Conservation (phyloP, 2,113 vertebrate species). For the Myotis davidii region DNA sequence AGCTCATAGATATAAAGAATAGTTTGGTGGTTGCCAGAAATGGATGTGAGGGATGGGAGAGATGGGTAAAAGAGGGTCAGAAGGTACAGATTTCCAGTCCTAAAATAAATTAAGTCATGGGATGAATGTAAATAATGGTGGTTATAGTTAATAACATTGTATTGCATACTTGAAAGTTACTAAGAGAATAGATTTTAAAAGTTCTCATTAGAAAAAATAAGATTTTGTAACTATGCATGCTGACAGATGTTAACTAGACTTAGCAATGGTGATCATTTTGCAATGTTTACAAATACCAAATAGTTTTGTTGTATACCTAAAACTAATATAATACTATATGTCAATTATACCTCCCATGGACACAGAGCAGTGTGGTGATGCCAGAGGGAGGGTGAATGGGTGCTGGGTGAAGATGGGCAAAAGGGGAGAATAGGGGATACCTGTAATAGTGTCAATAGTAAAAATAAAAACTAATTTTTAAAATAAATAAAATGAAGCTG, state of each 20-base stretch:
- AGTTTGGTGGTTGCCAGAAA: background rate
- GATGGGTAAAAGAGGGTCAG: background rate
- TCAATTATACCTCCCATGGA: background rate
- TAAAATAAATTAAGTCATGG: background rate
- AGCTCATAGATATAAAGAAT: background rate
- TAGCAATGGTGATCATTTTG: background rate
- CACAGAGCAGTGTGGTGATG: background rate
- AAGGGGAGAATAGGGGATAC: background rate
- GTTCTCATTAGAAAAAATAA: background rate
- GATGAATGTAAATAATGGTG: background rate
- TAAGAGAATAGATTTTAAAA: background rate
- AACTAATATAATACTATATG: background rate
- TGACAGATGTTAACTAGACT: background rate
- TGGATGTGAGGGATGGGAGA: background rate
- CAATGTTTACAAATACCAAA: background rate
- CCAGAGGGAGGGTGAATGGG: background rate
- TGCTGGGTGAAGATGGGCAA: background rate
- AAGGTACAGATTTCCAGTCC: background rate
- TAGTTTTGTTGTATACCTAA: background rate
- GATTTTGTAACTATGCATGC: background rate
- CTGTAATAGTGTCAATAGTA: background rate
- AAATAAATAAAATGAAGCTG: background rate
- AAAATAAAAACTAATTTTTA: background rate
- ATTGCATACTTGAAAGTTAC: background rate
- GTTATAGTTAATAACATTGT: background rate